Evolutionary conservation across 53 echinoderm and acorn worm genomes (phyloP), one percentile per base, ranked within the genome.

Genomic region (Holothuria leucospilota): DNA sequence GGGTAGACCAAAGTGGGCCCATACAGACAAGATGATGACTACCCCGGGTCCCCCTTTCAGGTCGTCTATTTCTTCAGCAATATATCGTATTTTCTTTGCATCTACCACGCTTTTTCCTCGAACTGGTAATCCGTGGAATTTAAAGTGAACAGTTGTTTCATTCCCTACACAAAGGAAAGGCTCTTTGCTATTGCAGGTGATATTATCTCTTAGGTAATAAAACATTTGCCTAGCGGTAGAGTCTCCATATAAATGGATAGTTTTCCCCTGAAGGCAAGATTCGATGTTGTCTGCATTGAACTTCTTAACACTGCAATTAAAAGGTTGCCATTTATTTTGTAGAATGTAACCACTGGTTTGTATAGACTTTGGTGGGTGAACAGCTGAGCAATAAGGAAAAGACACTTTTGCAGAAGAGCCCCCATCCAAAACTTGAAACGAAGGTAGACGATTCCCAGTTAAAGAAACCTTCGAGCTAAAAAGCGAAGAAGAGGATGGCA

Each of bases 51-150:
- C 85, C 8, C 67, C 80, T 53, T 56, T 7, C 12, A 89, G 29
- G 59, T 85, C 78, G 78, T 89, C 78, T 34, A 89, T 34, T n/a
- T 39, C 63, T 77, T 89, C 85, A 4, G 89, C 89, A 20, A 89
- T 58, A 53, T 89, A 85, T 14, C 82, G 77, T 5, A 26, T 52
- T 52, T 39, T 39, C 13, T 51, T 41, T 34, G 68, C 28, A 85
- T 73, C 58, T 20, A 82, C 56, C 20, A 66, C 20, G 40, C 27
- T 8, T 29, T 69, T 78, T 38, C 62, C 82, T 4, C 78, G 71
- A 56, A 85, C 39, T 1, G 89, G 89, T 40, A 75, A 66, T 24
- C 89, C 89, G 39, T 89, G 89, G 6, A 82, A 34, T 15, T 52
- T 56, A 66, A 67, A 85, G n/a, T 85, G 39, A 39, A 88, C 20